Conservation (phyloP, 2,888 invertebrate genomes). For the Nezara viridula region DNA sequence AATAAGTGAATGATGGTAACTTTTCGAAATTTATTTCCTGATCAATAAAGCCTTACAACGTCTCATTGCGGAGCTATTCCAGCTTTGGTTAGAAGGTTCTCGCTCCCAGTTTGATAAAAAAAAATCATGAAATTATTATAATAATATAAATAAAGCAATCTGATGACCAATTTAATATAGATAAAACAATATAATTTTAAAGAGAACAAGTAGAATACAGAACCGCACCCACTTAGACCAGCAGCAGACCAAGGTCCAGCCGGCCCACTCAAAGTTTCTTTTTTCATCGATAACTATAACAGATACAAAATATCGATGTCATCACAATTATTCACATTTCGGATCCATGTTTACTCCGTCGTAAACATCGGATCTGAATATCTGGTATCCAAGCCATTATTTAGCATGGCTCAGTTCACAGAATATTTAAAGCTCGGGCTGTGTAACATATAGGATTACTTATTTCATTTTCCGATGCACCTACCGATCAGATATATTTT, state of each 20-base stretch:
- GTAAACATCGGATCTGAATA: neutral
- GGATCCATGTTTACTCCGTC: neutral
- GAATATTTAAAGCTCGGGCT: neutral
- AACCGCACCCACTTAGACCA: neutral
- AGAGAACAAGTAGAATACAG: neutral
- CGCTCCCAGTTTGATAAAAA: no score
- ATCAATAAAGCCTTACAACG: no score
- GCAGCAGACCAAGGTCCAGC: neutral
- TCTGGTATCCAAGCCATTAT: neutral
- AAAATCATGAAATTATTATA: no score
- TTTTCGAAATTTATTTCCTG: no score
- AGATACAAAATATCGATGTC: slow-evolving; percentile 16
- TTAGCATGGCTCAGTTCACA: neutral
- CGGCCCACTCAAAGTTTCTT: neutral
- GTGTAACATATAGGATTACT: no score
- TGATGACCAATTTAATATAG: neutral
- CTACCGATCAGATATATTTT: no score
- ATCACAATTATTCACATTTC: neutral
- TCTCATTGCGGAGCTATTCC: no score
- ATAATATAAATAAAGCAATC: no score
- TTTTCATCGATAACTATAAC: neutral
- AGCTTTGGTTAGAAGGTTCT: no score
- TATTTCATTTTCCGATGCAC: no score
- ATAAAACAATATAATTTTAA: neutral
- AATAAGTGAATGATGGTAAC: no score